Base-by-base conservation (phyloP, 1,140 invertebrate genomes). In the Nasonia vitripennis region DNA sequence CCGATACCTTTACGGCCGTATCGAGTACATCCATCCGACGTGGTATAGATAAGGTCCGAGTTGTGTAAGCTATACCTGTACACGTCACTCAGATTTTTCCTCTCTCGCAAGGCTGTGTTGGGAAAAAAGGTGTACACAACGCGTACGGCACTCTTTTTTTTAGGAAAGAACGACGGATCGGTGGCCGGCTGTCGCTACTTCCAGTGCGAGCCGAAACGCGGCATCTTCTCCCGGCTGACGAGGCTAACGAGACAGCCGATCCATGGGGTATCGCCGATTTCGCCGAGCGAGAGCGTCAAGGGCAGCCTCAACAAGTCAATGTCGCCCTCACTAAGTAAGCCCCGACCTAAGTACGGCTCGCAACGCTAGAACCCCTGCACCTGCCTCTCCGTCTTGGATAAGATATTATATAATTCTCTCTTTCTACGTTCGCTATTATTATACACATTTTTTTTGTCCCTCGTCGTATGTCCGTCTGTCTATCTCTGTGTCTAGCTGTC, bases 111-210 rank as follows among this genome's bases (percentile, higher is more conserved):
- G 55, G 55, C 55, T 62, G 55, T n/a, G 7, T 17, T 14, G 55
- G 6, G 5, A 62, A 62, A 62, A 62, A 62, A 62, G 17, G 17
- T n/a, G 17, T 62, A 62, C 7, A 62, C 23, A 31, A 31, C 70
- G 27, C 34, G 12, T 14, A 31, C 73, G 20, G 5, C 17, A 11
- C 10, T 70, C 45, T 68, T 62, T 70, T 45, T 87, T 94, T 84
- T 91, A 98, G 97, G 97, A 70, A 99, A 99, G 94, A 99, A 99
- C 92, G 98, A 99, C 94, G 99, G 99, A 23, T 98, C 98, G 27
- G 98, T 99, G 71, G 96, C 97, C 81, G 98, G 98, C 48, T 95
- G 96, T 34, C 94, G 97, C 48, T 99, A 99, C 92, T 99, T 99
- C 92, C 98, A 99, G 93, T 99, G 98, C 92, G 97, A 98, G 92